Base-by-base conservation (phyloP, 2,113 vertebrate genomes). In the Cyprinodon tularosa region DNA sequence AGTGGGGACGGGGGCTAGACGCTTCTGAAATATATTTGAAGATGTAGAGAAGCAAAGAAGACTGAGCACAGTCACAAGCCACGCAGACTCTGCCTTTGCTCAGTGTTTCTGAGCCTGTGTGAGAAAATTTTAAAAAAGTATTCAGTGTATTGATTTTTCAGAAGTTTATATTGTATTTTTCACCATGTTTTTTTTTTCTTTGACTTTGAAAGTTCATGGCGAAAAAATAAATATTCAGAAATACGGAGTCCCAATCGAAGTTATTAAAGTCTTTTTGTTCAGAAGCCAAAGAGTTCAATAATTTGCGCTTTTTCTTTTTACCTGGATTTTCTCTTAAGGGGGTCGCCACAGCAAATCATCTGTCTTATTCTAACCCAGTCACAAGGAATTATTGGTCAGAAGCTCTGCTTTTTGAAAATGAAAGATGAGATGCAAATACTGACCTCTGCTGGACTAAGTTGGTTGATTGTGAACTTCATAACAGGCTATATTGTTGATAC, bases 131-230 rank as follows among this genome's bases (percentile, higher is more conserved):
- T 82, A 71, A 72, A 81, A 82, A 81, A 80, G 47, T 64, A 82
- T 88, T 88, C 83, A 76, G 73, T 91, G 87, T 93, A 86, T 89
- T 93, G 82, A 91, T 92, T 94, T 29, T 93, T 92, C 91, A 90
- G 82, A 92, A 84, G 82, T 93, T 93, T 94, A 94, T 94, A 92
- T 93, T 95, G 92, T 94, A 91, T 93, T 95, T 93, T 93, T 91
- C 81, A 84, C 88, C 89, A 88, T 93, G 61, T 82, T 84, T 86
- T 82, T 88, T 78, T 50, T 83, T 85, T 84, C 82, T 87, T 89
- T 79, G 40, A 86, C 89, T 90, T 92, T 93, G 88, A 79, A 91
- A 91, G 84, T 88, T 89, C 84, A 87, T 91, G 82, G 88, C 61
- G 74, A 93, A 93, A 89, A 86, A 93, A 93, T 90, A 87, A 92